Percentiles rank a stretch among this genome's conserved stretches.
phyloP scores from a whole-genome alignment of 64 coral and sea anemone genomes.

The Platygyra sinensis region DNA sequence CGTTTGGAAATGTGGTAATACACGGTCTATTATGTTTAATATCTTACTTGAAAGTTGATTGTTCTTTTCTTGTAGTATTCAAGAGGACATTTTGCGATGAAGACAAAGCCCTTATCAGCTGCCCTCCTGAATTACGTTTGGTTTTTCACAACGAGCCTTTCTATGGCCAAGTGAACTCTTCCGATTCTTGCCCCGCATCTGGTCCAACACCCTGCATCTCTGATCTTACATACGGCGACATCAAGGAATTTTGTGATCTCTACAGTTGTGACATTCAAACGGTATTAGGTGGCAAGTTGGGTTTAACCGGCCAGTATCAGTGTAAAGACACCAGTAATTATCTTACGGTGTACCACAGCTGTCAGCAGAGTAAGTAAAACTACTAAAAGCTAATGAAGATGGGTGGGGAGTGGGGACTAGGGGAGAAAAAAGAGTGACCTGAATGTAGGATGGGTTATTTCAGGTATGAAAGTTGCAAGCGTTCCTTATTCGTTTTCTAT shows the following conservation, averaged over 20 bases:
- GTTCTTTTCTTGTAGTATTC: slow-evolving; percentile 33
- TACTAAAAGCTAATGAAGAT: too few relatives aligned
- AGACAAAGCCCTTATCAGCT: slow-evolving; percentile 35
- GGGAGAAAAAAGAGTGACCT: too few relatives aligned
- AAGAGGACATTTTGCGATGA: slow-evolving; percentile 28
- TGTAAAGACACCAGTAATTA: slow-evolving; percentile 6
- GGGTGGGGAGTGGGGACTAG: too few relatives aligned
- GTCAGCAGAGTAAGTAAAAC: slow-evolving; percentile 43
- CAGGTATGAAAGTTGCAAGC: too few relatives aligned
- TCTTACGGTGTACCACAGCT: slow-evolving; percentile 38
- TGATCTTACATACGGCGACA: background rate
- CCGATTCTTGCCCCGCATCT: background rate
- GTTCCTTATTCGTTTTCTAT: too few relatives aligned
- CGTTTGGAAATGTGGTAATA: too few relatives aligned
- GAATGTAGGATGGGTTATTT: too few relatives aligned
- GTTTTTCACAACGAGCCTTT: slow-evolving; percentile 7
- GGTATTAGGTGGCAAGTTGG: background rate
- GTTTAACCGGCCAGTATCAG: background rate
- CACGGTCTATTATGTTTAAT: too few relatives aligned
- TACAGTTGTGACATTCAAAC: background rate
- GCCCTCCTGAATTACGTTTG: background rate
- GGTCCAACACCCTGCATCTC: background rate
- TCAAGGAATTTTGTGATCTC: background rate
- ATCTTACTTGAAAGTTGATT: background rate
- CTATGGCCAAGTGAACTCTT: slow-evolving; percentile 16